Percentiles rank a stretch among this genome's conserved stretches.
phyloP scores from a whole-genome alignment of 2,113 vertebrate species.

The Chroicocephalus ridibundus region DNA sequence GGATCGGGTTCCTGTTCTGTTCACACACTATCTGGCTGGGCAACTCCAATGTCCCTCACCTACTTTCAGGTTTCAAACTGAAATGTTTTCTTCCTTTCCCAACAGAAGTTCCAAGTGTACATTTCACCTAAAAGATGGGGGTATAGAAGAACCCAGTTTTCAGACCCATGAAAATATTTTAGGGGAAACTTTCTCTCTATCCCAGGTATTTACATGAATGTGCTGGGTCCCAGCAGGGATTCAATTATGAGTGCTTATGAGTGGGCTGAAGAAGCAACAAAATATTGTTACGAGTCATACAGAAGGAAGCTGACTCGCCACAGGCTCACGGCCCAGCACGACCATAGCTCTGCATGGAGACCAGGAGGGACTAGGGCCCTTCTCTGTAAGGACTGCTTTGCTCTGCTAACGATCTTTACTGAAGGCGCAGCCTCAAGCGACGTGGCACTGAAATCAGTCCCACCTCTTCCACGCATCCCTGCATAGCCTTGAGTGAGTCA shows the following conservation, averaged over 20 bases:
- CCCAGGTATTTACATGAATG: not conserved
- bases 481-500: not conserved
- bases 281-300: not conserved
- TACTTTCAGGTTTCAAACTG: not conserved
- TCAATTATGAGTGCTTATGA: not conserved
- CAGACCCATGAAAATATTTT: not conserved
- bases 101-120: not conserved
- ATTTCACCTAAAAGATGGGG: not conserved
- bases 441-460: not conserved
- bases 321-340: not conserved
- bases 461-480: not conserved
- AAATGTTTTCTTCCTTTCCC: not conserved
- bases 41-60: not conserved
- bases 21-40: not conserved
- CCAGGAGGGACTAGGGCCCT: not conserved
- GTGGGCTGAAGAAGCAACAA: not conserved
- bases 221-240: not conserved
- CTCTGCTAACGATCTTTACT: not conserved
- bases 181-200: not conserved
- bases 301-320: not conserved
- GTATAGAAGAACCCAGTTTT: not conserved
- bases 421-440: not conserved
- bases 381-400: not conserved
- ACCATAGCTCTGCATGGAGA: not conserved
- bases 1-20: not conserved